phyloP scores from a whole-genome alignment of 2,113 vertebrate genomes.

The Columba livia region DNA sequence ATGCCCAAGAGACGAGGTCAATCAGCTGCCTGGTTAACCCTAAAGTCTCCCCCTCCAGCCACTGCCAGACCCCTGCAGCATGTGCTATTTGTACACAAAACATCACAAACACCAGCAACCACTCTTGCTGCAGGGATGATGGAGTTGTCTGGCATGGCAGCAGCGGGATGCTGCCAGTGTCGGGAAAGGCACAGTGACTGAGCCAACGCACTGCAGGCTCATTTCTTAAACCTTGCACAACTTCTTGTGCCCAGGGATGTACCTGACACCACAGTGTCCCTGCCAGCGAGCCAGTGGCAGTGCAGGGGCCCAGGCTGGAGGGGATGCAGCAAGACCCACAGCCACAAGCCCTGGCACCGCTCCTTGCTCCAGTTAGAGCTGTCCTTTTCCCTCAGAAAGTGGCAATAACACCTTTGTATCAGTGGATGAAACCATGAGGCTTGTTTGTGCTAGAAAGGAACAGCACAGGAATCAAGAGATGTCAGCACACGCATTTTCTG shows the following conservation, averaged over 20 bases:
- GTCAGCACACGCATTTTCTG: not conserved
- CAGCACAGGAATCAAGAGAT: not conserved
- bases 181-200: fast-evolving
- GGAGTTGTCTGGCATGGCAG: not conserved
- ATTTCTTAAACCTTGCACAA: not conserved
- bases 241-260: fast-evolving
- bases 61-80: not conserved
- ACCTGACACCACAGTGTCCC: not conserved
- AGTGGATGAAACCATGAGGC: not conserved
- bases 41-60: not conserved
- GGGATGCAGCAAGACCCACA: not conserved
- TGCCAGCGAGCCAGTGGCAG: fast-evolving
- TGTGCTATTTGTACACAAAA: fast-evolving
- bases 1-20: not conserved
- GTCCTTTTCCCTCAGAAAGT: not conserved
- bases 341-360: not conserved
- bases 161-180: not conserved
- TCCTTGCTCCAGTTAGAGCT: not conserved
- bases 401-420: not conserved
- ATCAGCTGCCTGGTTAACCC: fast-evolving
- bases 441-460: not conserved
- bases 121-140: fast-evolving
- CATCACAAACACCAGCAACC: not conserved
- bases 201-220: fast-evolving
- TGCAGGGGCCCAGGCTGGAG: too few species aligned